Conservation (phyloP, 2,888 invertebrate genomes). For the Bhutanitis thaidina region DNA sequence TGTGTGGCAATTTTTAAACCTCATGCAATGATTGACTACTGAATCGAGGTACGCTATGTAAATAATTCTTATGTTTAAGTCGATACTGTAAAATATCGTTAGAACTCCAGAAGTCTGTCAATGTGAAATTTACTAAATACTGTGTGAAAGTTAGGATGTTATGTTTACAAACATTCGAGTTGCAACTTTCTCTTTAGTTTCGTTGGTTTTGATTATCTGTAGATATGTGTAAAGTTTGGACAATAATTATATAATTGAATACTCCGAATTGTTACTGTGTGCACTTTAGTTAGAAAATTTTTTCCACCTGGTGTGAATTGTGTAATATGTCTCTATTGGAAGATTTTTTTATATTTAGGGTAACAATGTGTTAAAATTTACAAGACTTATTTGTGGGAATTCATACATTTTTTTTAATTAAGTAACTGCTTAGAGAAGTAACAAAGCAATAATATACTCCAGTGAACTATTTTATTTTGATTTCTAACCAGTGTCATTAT, state of each 20-base stretch:
- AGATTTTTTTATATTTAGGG: background rate
- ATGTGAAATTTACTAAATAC: conserved; percentile 32
- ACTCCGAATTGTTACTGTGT: conserved; percentile 41
- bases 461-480: too few species aligned
- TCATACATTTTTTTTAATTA: background rate
- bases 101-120: conserved; percentile 38
- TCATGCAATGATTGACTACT: conserved; percentile 45
- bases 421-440: too few species aligned
- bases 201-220: conserved; percentile 50
- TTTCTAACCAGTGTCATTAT: too few species aligned
- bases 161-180: conserved; percentile 20
- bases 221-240: conserved; percentile 72
- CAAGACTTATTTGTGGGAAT: too few species aligned
- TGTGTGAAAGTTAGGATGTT: conserved; percentile 18
- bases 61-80: conserved; percentile 70
- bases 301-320: conserved; percentile 22
- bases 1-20: conserved; percentile 46
- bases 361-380: too few species aligned
- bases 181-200: conserved; percentile 27
- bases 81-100: conserved; percentile 67
- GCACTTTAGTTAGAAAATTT: conserved; percentile 23
- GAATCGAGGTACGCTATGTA: conserved; percentile 65
- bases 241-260: conserved; percentile 65
- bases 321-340: conserved; percentile 20
- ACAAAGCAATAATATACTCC: too few species aligned